A percentile compares a stretch with the other conserved stretches of the same genome.
phyloP scores from a whole-genome alignment of 2,888 invertebrate genomes.

The Herminia tarsipennalis region DNA sequence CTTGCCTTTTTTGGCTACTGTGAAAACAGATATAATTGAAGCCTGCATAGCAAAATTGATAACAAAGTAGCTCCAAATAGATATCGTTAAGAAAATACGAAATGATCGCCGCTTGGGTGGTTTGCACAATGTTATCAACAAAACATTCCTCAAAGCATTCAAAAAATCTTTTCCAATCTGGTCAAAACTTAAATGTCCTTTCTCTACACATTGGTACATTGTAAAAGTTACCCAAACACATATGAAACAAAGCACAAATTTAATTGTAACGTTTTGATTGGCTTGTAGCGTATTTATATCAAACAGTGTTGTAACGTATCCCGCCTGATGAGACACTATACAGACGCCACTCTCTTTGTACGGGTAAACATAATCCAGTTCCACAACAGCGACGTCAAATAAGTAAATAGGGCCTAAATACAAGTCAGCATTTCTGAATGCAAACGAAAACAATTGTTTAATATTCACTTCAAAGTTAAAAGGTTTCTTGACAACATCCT shows the following conservation, averaged over 20 bases:
- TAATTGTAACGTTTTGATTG: conserved; percentile 47
- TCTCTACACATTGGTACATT: conserved; percentile 58
- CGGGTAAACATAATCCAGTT: conserved; percentile 66
- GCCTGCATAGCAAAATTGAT: conserved; percentile 76
- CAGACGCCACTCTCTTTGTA: conserved; percentile 74
- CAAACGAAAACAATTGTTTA: conserved; percentile 60
- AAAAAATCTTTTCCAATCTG: conserved; percentile 73
- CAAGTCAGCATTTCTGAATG: conserved; percentile 67
- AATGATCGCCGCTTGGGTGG: conserved; percentile 63
- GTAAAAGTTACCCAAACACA: conserved; percentile 69
- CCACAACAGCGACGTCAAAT: conserved; percentile 67
- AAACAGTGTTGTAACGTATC: conserved; percentile 67
- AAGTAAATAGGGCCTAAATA: conserved; percentile 69
- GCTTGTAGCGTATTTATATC: conserved; percentile 54
- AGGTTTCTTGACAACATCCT: conserved; percentile 47
- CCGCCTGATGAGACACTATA: conserved; percentile 66
- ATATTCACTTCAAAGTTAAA: conserved; percentile 66
- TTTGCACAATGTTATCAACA: conserved; percentile 61
- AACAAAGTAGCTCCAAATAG: conserved; percentile 74
- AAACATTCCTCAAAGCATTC: conserved; percentile 64
- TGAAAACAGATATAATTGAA: conserved; percentile 74
- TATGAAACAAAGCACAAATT: conserved; percentile 58
- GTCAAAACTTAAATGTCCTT: conserved; percentile 51
- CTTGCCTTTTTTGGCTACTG: conserved; percentile 70
- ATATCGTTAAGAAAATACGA: conserved; percentile 64